These are phyloP conservation scores for Synodontis membranacea DNA, from an alignment of 2,113 vertebrate species.

Conservation along the genomic window DNA sequence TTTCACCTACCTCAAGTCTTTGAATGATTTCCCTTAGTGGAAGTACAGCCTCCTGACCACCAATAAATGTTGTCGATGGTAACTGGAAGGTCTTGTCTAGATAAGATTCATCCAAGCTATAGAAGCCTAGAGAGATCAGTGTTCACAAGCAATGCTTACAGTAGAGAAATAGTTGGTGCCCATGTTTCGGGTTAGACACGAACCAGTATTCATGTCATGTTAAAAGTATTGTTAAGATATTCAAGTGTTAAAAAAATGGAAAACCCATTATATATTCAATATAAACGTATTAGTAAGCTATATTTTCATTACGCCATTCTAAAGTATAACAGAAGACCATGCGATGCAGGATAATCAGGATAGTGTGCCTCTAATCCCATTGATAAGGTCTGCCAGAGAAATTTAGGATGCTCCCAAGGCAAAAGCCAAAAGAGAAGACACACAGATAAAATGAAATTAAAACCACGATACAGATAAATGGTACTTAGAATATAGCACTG, in stretches of 20 bases:
- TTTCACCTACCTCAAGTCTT: conserved; percentile 80
- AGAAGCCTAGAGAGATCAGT: conserved; percentile 75
- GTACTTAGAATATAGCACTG: conserved; percentile 12
- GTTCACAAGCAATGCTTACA: background rate
- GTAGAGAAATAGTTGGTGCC: background rate
- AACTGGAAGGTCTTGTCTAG: conserved; percentile 87
- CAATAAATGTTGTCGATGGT: conserved; percentile 89
- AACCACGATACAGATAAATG: conserved; percentile 61
- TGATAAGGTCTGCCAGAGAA: conserved; percentile 64
- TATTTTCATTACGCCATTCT: background rate
- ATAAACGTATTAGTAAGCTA: background rate
- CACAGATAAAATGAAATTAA: conserved; percentile 72
- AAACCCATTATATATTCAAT: background rate
- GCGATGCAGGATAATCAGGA: conserved; percentile 11
- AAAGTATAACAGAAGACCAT: conserved; percentile 3
- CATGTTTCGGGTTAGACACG: background rate
- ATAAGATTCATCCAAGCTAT: conserved; percentile 84
- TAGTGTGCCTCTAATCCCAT: conserved; percentile 6
- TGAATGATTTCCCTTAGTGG: conserved; percentile 88
- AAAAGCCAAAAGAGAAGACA: conserved; percentile 72
- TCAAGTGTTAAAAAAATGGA: background rate
- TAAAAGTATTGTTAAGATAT: background rate
- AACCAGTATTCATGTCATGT: too few species aligned
- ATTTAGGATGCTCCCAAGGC: conserved; percentile 67
- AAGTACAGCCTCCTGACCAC: conserved; percentile 81